Percentiles rank a stretch among this genome's conserved stretches.
These are phyloP conservation scores for Glaucomys volans DNA, from an alignment of 2,113 vertebrate genomes.

Conservation along the genomic window DNA sequence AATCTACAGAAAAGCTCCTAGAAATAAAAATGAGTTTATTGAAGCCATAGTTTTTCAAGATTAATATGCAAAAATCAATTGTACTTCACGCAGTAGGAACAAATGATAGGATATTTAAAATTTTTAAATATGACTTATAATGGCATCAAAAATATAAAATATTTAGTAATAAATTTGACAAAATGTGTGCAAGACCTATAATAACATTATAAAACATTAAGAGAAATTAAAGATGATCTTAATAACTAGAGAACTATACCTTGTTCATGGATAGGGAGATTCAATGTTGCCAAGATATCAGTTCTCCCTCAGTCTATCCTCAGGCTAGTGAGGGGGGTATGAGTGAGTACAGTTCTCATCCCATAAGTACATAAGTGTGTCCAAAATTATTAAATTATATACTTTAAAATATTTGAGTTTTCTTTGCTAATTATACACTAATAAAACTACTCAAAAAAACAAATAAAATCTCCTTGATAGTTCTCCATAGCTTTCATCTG, in stretches of 20 bases:
- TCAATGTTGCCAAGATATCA: neutral
- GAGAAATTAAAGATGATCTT: neutral
- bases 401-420: neutral
- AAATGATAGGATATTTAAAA: neutral
- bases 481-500: neutral
- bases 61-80: neutral
- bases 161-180: neutral
- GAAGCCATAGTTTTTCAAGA: neutral
- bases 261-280: neutral
- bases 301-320: neutral
- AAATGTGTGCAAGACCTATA: neutral
- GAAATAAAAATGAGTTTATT: neutral
- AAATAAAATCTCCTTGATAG: neutral
- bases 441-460: neutral
- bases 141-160: slow-evolving; percentile 10
- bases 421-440: neutral
- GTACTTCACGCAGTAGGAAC: neutral
- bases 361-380: neutral
- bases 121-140: neutral
- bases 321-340: neutral
- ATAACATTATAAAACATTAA: neutral
- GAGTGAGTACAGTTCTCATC: neutral
- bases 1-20: neutral
- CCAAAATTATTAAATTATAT: neutral
- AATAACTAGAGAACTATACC: neutral